phyloP scores from a whole-genome alignment of 2,888 invertebrate genomes.

The Lochmaea crataegi region DNA sequence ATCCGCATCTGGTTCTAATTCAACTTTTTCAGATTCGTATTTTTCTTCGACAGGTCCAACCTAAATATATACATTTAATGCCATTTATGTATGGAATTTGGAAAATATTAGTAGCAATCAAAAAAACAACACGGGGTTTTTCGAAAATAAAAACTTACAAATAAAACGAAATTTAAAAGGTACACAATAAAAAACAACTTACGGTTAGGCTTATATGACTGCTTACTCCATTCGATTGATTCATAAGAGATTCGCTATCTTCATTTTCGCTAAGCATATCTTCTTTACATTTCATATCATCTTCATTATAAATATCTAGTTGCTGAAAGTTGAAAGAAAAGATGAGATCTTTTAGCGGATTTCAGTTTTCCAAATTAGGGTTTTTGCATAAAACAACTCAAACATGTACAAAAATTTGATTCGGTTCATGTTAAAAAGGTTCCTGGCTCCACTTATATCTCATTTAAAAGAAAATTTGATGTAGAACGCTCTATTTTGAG shows the following conservation, averaged over 20 bases:
- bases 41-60: constrained; percentile 53
- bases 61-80: constrained; percentile 41
- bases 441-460: no score
- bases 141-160: not conserved
- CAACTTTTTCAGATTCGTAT: constrained; percentile 46
- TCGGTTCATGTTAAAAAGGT: no score
- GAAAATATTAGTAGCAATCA: not conserved
- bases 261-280: constrained; percentile 59
- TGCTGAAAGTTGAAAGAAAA: constrained; percentile 12
- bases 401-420: no score
- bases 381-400: no score
- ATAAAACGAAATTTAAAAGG: not conserved
- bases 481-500: no score
- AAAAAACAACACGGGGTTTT: not conserved
- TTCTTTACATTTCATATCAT: constrained; percentile 56
- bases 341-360: no score
- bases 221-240: constrained; percentile 53
- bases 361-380: no score
- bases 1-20: constrained; percentile 44
- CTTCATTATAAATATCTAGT: constrained; percentile 45
- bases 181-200: constrained; percentile 38
- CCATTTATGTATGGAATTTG: constrained; percentile 14
- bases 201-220: constrained; percentile 60
- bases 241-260: constrained; percentile 50
- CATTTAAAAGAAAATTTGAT: no score